Evolutionary conservation across 2,113 vertebrate species (phyloP).

Genomic region (Tachycineta bicolor): DNA sequence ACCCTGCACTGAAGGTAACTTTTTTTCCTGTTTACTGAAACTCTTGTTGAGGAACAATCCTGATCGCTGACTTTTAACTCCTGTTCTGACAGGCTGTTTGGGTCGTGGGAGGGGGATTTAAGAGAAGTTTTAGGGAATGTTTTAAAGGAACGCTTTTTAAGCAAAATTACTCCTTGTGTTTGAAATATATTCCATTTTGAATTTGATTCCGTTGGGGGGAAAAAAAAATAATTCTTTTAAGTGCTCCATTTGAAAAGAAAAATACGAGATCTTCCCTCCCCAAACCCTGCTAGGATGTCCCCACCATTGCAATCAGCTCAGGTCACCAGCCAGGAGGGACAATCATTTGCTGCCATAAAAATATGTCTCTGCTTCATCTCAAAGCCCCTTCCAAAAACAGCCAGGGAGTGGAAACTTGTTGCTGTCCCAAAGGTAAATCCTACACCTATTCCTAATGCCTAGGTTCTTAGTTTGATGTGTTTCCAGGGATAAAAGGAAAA

Average conservation of each 20-base stretch:
- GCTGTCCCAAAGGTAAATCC: neutral
- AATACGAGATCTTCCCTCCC: neutral
- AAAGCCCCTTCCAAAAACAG: neutral
- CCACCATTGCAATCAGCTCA: neutral
- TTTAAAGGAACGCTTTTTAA: neutral
- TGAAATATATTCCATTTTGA: neutral
- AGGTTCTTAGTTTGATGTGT: neutral
- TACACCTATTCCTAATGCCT: fast-evolving
- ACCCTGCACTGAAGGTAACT: fast-evolving
- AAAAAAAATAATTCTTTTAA: neutral
- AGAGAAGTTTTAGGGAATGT: neutral
- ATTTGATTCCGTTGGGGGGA: neutral
- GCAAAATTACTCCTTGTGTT: neutral
- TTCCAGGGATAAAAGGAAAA: neutral
- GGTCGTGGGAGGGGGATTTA: fast-evolving
- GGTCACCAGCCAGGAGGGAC: neutral
- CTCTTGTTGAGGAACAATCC: neutral
- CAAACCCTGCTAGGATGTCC: neutral
- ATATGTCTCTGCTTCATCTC: fast-evolving
- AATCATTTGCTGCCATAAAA: neutral
- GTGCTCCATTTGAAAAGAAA: neutral
- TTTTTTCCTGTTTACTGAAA: neutral
- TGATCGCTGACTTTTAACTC: neutral
- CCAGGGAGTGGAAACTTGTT: neutral
- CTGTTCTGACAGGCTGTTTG: neutral